phyloP scores from a whole-genome alignment of 1,140 invertebrate genomes.

The Euglossa dilemma region DNA sequence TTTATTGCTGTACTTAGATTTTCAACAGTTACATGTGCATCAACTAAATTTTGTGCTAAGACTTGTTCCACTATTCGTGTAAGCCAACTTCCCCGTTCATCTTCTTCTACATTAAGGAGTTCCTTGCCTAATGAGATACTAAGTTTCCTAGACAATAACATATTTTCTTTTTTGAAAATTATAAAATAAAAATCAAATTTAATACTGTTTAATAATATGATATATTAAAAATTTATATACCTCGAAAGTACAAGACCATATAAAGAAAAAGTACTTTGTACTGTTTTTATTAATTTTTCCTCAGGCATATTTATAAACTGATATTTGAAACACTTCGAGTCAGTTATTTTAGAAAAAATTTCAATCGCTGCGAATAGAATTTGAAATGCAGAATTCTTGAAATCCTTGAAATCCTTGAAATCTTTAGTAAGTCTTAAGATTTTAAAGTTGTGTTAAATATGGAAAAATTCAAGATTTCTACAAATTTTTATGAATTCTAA shows the following conservation, averaged over 20 bases:
- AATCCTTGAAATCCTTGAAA: no score
- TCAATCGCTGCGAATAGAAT: no score
- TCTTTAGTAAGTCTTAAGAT: no score
- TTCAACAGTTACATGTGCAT: conserved; percentile 87
- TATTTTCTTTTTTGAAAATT: conserved; percentile 3
- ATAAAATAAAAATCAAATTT: conserved; percentile 4
- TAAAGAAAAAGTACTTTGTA: conserved; percentile 82
- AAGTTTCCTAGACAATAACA: conserved; percentile 83
- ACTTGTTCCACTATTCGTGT: conserved; percentile 86
- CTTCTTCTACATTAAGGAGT: conserved; percentile 81
- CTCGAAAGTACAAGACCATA: conserved; percentile 82
- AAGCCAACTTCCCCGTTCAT: conserved; percentile 84
- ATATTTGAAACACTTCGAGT: no score
- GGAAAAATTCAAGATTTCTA: no score
- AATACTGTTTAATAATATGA: background rate
- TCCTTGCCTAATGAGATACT: conserved; percentile 84
- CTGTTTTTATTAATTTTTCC: conserved; percentile 75
- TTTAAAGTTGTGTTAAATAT: no score
- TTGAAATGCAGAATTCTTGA: no score
- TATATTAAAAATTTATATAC: conserved; percentile 66
- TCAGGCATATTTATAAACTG: conserved; percentile 63
- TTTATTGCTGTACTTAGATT: conserved; percentile 89
- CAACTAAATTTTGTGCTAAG: conserved; percentile 88
- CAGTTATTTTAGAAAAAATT: no score
- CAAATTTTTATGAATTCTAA: no score